Base-by-base conservation (phyloP, 2,888 invertebrate genomes). In the Drosophila formosana region DNA sequence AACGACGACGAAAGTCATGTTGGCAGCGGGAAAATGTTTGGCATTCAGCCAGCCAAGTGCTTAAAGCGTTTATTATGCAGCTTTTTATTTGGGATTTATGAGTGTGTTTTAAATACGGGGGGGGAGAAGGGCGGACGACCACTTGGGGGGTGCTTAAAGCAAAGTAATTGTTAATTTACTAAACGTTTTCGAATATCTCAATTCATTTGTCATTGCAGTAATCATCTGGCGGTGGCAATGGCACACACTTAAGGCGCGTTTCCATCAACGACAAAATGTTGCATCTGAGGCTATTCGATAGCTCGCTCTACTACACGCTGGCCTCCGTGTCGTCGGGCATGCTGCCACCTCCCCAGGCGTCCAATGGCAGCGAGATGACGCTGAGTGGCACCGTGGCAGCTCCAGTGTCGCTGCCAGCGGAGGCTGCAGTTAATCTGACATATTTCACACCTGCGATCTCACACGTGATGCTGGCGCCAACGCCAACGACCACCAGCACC, bases 391-490 rank as follows among this genome's bases (percentile, higher is more conserved):
- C 57, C 47, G 55, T 18, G 18, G 18, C 18, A 18, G 18, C 18
- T 18, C 18, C 61, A 64, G 46, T 43, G 46, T 37, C 57, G 26
- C 49, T 53, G 57, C 37, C 72, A 26, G 53, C 46, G 50, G 70
- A 68, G 65, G 66, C 74, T 41, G 56, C 82, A 68, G 64, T 75
- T 79, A 81, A 88, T 89, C 74, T 85, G 79, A 80, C 88, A 80
- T 76, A 88, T 77, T 88, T 89, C 60, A 79, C 90, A 79, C 89
- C 91, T 66, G 88, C 91, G 55, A 87, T 89, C 76, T 91, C 91
- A 71, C 90, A 91, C 68, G 89, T 89, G 63, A 92, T 76, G 77
- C 91, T 66, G 80, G 91, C 71, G 78, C 91, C 77, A 82, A 92
- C 53, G 84, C 87, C 81, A 68, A 61, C 79, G 34, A 65, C 80